Evolutionary conservation across 53 echinoderm and acorn worm genomes (phyloP).

Genomic region (Astropecten irregularis): DNA sequence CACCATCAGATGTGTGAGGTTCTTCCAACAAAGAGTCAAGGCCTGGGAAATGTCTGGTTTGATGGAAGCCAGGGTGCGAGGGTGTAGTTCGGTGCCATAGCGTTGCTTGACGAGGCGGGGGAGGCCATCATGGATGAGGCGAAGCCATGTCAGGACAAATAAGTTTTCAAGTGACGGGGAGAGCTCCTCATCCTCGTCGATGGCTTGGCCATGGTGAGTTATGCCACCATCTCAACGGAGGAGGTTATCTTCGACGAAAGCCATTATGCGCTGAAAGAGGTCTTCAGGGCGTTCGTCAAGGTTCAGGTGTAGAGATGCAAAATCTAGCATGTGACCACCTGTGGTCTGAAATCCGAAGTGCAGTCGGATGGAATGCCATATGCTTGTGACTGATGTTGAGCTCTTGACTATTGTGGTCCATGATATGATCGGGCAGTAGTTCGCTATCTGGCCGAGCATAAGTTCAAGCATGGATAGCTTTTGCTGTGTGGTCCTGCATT

Average conservation of each 20-base stretch:
- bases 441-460: no score
- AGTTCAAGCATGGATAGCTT: no score
- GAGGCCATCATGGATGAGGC: slow-evolving; percentile 26
- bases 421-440: no score
- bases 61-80: slow-evolving; percentile 58
- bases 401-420: no score
- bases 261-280: slow-evolving; percentile 31
- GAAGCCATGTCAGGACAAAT: slow-evolving; percentile 58
- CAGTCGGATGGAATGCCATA: slow-evolving; percentile 49
- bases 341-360: slow-evolving; percentile 43
- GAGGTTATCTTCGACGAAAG: slow-evolving; percentile 51
- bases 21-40: slow-evolving; percentile 28
- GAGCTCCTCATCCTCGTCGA: slow-evolving; percentile 7
- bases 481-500: no score
- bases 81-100: slow-evolving; percentile 66
- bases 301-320: slow-evolving; percentile 1
- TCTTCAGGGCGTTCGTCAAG: slow-evolving; percentile 55
- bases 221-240: no score
- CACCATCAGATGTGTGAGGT: background rate
- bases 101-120: slow-evolving; percentile 10
- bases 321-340: slow-evolving; percentile 53
- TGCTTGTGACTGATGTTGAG: no score
- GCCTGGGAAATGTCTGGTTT: slow-evolving; percentile 78
- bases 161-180: slow-evolving; percentile 68
- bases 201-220: slow-evolving; percentile 1